These are phyloP conservation scores for Collichthys lucidus DNA, from an alignment of 2,113 vertebrate species.

Conservation along the genomic window DNA sequence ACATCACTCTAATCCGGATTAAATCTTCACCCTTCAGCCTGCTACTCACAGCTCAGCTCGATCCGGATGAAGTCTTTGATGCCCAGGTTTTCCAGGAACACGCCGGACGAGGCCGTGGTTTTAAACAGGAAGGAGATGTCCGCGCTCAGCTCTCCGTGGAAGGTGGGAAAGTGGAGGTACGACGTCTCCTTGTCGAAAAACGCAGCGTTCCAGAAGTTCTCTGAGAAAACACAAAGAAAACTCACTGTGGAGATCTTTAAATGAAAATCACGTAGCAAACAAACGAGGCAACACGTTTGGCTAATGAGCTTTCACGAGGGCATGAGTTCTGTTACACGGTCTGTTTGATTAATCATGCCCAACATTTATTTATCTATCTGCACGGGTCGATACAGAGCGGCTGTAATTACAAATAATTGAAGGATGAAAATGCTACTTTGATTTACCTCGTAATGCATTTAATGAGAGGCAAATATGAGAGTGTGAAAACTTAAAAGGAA, in stretches of 20 bases:
- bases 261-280: constrained; percentile 6
- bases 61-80: constrained; percentile 96
- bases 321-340: not conserved
- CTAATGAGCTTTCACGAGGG: not conserved
- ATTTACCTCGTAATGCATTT: constrained; percentile 32
- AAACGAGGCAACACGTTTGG: not conserved
- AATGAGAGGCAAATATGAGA: constrained; percentile 30
- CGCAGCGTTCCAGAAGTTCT: constrained; percentile 94
- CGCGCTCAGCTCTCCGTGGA: constrained; percentile 93
- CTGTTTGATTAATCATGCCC: not conserved
- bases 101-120: constrained; percentile 90
- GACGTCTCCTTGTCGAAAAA: constrained; percentile 87
- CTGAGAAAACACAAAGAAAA: constrained; percentile 74
- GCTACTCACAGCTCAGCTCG: constrained; percentile 89
- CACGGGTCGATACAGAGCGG: not conserved
- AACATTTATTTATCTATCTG: constrained; percentile 19
- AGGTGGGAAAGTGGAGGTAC: constrained; percentile 89
- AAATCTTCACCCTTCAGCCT: not conserved
- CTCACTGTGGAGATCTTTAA: not conserved
- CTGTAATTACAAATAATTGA: constrained; percentile 39
- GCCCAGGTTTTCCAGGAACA: constrained; percentile 96
- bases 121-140: constrained; percentile 97
- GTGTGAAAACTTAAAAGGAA: constrained; percentile 21
- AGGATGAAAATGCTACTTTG: not conserved
- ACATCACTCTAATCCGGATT: constrained; percentile 34